phyloP scores from a whole-genome alignment of 2,888 invertebrate species.

The Pycnomerus fuliginosus region DNA sequence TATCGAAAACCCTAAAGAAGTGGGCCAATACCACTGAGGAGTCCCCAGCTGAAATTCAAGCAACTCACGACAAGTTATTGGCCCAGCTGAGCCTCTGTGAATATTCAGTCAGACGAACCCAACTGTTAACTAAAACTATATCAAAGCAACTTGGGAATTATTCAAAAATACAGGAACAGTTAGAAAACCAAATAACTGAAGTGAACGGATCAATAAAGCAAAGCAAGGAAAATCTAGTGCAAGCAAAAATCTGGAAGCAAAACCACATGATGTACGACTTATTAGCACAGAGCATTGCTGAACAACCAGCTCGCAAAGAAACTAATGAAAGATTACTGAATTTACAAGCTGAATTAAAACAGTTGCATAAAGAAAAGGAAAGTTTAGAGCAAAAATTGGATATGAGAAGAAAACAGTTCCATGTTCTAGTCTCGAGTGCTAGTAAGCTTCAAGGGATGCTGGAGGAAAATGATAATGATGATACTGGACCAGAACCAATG shows the following conservation, averaged over 20 bases:
- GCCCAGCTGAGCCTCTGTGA: conserved; percentile 85
- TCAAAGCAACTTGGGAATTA: conserved; percentile 82
- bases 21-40: conserved; percentile 72
- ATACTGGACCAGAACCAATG: conserved; percentile 49
- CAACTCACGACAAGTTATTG: conserved; percentile 76
- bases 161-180: conserved; percentile 70
- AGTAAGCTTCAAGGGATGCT: conserved; percentile 80
- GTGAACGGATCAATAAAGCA: conserved; percentile 80
- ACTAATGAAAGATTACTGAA: conserved; percentile 69
- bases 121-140: conserved; percentile 78
- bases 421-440: conserved; percentile 83
- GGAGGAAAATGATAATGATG: conserved; percentile 55
- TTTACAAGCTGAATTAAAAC: conserved; percentile 71
- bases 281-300: conserved; percentile 84
- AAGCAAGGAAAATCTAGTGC: conserved; percentile 76
- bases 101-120: conserved; percentile 82
- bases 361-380: conserved; percentile 68
- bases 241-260: conserved; percentile 84
- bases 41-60: conserved; percentile 66
- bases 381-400: conserved; percentile 76
- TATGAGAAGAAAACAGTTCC: conserved; percentile 84
- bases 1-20: conserved; percentile 81
- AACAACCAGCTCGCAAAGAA: conserved; percentile 85
- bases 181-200: conserved; percentile 75
- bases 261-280: conserved; percentile 93